A percentile compares a stretch with the other conserved stretches of the same genome.
Evolutionary conservation across 1,140 invertebrate genomes (phyloP).

Genomic region (Trachymyrmex septentrionalis): DNA sequence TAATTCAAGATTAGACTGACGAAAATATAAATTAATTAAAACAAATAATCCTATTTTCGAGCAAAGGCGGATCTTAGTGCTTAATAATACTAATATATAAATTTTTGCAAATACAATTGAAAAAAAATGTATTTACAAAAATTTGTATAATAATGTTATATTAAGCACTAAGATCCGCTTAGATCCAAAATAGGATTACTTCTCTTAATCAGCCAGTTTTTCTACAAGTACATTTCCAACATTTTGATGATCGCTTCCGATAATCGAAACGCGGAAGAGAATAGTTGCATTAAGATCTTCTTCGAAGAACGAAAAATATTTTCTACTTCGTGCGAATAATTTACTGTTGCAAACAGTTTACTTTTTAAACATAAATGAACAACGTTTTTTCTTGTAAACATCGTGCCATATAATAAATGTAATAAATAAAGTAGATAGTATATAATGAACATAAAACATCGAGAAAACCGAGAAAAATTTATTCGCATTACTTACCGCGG

Average conservation of each 20-base stretch:
- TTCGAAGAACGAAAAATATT: background rate
- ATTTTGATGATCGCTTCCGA: slow-evolving; percentile 37
- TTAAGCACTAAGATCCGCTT: no score
- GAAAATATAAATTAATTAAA: no score
- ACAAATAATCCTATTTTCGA: no score
- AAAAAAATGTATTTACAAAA: no score
- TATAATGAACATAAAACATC: background rate
- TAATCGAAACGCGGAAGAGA: background rate
- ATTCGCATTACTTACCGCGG: background rate
- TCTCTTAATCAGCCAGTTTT: no score
- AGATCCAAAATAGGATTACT: no score
- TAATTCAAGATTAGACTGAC: no score
- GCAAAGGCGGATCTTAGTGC: no score
- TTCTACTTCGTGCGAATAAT: background rate
- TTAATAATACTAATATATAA: no score
- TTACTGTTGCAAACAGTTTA: background rate
- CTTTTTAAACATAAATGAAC: background rate
- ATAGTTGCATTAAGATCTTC: background rate
- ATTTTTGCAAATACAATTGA: no score
- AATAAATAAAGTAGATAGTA: background rate
- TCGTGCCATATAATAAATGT: background rate
- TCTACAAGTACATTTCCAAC: background rate
- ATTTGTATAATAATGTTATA: no score
- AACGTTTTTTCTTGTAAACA: background rate
- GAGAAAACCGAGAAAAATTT: slow-evolving; percentile 3